These are phyloP conservation scores for Caenorhabditis inopinata DNA, from an alignment of 1,140 invertebrate species.

Conservation along the genomic window DNA sequence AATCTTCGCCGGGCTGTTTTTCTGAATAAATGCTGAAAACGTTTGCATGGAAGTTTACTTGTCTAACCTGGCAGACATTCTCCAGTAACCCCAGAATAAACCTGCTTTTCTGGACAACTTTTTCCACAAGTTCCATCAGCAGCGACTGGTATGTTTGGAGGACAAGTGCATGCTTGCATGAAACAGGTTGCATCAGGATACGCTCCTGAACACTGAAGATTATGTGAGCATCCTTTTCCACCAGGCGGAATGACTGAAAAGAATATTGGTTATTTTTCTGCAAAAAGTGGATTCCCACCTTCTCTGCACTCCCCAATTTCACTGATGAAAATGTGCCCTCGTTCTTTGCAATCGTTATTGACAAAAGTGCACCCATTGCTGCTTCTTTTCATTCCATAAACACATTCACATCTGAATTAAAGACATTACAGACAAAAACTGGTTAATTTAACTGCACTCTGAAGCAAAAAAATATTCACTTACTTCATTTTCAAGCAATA, in stretches of 20 bases:
- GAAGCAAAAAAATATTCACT: too few species aligned
- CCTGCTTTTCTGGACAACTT: constrained; percentile 52
- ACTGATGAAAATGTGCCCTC: constrained; percentile 61
- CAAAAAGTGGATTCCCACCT: constrained; percentile 43
- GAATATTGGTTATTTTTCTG: not conserved
- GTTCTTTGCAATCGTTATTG: constrained; percentile 55
- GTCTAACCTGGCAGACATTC: constrained; percentile 59
- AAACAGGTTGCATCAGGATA: constrained; percentile 57
- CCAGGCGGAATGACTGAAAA: constrained; percentile 61
- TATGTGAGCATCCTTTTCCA: constrained; percentile 57
- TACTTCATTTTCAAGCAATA: constrained; percentile 54
- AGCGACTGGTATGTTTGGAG: constrained; percentile 53
- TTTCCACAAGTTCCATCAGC: constrained; percentile 64
- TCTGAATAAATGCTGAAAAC: not conserved
- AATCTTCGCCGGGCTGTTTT: constrained; percentile 52
- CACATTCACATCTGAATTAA: constrained; percentile 55
- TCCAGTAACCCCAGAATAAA: constrained; percentile 61
- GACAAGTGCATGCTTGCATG: constrained; percentile 59
- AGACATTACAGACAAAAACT: not conserved
- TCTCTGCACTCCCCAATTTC: constrained; percentile 64
- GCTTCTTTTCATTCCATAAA: constrained; percentile 60
- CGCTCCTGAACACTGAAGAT: constrained; percentile 64
- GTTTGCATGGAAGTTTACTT: not conserved
- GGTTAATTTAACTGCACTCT: not conserved
- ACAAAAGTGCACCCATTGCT: constrained; percentile 58